Conservation (phyloP, 2,797 vertebrate species). For the Cyclopterus lumpus region DNA sequence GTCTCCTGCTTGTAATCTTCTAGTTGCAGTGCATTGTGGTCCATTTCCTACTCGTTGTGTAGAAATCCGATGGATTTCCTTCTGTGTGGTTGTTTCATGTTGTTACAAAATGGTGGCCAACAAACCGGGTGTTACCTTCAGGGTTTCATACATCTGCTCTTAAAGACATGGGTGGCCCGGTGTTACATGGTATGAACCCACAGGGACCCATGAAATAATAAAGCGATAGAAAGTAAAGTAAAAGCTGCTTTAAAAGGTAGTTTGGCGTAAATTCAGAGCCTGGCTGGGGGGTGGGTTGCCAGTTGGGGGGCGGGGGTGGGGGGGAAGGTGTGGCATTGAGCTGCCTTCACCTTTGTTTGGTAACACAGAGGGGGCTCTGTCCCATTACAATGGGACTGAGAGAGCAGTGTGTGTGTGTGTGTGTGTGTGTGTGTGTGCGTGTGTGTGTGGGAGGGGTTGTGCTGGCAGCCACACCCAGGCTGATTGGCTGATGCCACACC, state of each 20-base stretch:
- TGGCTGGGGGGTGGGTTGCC: background rate
- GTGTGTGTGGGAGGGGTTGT: constrained; percentile 43
- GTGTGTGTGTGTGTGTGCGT: constrained; percentile 14
- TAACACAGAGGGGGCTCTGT: constrained; percentile 76
- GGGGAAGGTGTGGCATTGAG: constrained; percentile 60
- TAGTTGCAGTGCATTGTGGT: constrained; percentile 4
- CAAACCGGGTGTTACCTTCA: background rate
- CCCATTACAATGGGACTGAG: constrained; percentile 62
- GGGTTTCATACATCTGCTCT: background rate
- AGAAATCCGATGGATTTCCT: background rate
- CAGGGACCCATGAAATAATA: background rate
- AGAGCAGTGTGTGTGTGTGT: constrained; percentile 27
- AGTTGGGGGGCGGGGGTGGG: background rate
- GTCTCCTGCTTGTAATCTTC: background rate
- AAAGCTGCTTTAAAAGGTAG: background rate
- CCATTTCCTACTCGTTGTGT: background rate
- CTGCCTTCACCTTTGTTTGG: constrained; percentile 73
- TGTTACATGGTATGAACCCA: background rate
- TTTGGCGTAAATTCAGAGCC: constrained; percentile 4
- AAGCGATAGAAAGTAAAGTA: background rate
- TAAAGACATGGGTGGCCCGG: no score
- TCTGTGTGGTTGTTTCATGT: background rate
- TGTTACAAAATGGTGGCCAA: background rate
- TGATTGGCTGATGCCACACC: constrained; percentile 83
- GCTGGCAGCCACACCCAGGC: constrained; percentile 80